phyloP scores from a whole-genome alignment of 2,113 vertebrate genomes.

The Mustela nigripes region DNA sequence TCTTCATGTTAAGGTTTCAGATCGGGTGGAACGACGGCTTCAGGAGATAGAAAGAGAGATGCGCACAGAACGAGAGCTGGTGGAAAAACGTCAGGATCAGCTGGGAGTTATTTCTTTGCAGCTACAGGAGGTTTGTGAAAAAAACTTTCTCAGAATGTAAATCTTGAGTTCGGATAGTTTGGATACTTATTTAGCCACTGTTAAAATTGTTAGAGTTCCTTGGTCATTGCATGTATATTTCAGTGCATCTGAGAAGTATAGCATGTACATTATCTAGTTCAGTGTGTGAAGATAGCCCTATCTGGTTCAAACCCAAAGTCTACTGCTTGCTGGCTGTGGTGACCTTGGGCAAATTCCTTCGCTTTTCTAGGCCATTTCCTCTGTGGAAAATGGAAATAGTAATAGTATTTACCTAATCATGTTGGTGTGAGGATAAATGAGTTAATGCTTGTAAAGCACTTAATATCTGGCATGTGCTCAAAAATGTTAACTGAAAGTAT shows the following conservation, averaged over 20 bases:
- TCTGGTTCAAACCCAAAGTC: neutral
- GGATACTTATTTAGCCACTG: neutral
- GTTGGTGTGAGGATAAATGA: neutral
- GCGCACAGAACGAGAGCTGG: conserved; percentile 87
- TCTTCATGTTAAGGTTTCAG: conserved; percentile 88
- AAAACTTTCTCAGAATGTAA: neutral
- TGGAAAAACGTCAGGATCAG: conserved; percentile 89
- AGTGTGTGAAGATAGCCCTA: neutral
- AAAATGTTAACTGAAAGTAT: neutral
- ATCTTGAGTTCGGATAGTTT: neutral
- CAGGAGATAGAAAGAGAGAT: conserved; percentile 94
- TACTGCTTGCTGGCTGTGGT: neutral
- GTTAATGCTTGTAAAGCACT: neutral
- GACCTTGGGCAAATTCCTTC: neutral
- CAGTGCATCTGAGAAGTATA: neutral
- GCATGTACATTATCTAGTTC: neutral
- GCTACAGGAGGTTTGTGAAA: conserved; percentile 91
- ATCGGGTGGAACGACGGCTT: conserved; percentile 93
- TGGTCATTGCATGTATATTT: neutral
- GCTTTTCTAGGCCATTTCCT: neutral
- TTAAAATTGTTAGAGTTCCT: neutral
- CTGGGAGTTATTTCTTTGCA: conserved; percentile 89
- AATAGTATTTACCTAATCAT: neutral
- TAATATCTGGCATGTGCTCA: neutral
- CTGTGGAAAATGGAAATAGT: conserved; percentile 30